These are phyloP conservation scores for Oreonectes daqikongensis DNA, from an alignment of 2,797 vertebrate genomes.

Conservation along the genomic window DNA sequence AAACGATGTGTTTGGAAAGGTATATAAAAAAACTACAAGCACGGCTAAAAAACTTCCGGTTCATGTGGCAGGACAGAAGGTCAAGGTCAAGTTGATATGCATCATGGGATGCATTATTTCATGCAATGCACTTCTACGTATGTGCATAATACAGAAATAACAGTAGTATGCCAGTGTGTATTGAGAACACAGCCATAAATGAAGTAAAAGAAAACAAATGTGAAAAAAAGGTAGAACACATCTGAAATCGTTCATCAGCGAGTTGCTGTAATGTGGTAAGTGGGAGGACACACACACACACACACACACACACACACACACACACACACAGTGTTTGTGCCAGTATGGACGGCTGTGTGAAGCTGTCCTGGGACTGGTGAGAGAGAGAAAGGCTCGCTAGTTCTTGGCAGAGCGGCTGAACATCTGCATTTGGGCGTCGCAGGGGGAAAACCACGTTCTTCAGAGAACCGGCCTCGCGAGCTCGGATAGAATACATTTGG, in stretches of 20 bases:
- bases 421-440: conserved; percentile 66
- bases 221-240: conserved; percentile 43
- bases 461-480: conserved; percentile 58
- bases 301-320: conserved; percentile 19
- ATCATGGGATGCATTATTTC: background rate
- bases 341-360: conserved; percentile 54
- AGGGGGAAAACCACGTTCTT: conserved; percentile 60
- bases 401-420: conserved; percentile 66
- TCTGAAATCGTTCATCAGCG: conserved; percentile 55
- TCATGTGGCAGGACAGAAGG: background rate
- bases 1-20: background rate
- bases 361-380: conserved; percentile 59
- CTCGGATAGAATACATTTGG: conserved; percentile 62
- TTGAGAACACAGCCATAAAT: background rate
- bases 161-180: background rate
- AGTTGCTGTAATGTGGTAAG: conserved; percentile 52
- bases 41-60: background rate
- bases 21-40: no score
- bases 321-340: conserved; percentile 39
- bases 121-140: background rate
- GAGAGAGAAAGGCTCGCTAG: conserved; percentile 54
- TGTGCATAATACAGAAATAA: background rate
- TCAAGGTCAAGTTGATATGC: background rate
- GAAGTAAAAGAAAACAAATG: background rate
- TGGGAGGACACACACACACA: conserved; percentile 48